A percentile compares a stretch with the other conserved stretches of the same genome.
phyloP scores from a whole-genome alignment of 2,888 invertebrate species.

The Perdita meconis region DNA sequence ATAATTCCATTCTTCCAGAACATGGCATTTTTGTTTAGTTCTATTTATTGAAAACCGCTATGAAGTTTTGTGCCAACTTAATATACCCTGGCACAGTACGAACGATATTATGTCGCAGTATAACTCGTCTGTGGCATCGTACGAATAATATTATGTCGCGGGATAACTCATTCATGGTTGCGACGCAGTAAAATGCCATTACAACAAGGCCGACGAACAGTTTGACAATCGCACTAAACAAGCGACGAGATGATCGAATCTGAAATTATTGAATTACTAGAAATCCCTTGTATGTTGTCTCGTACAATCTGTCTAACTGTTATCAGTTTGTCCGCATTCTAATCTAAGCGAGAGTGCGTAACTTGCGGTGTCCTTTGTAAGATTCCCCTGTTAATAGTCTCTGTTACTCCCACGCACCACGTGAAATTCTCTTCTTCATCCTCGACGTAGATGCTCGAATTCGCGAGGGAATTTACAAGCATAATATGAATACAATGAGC shows the following conservation, averaged over 20 bases:
- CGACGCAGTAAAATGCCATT: no score
- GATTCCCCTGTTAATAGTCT: constrained; percentile 47
- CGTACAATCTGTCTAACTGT: constrained; percentile 31
- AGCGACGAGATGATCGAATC: not conserved
- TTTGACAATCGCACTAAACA: not conserved
- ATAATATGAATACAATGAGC: constrained; percentile 59
- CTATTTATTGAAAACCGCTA: no score
- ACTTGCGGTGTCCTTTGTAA: constrained; percentile 57
- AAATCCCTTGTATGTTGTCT: constrained; percentile 21
- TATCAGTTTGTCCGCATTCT: constrained; percentile 26
- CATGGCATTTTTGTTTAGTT: no score
- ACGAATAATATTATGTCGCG: no score
- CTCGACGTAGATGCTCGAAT: constrained; percentile 7
- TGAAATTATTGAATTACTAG: not conserved
- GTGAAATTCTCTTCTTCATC: constrained; percentile 42
- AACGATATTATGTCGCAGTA: no score
- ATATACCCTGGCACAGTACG: no score
- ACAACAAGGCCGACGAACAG: not conserved
- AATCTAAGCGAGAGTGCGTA: constrained; percentile 29
- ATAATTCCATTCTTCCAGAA: no score
- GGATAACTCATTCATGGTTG: no score
- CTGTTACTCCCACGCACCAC: constrained; percentile 63
- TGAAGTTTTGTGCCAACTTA: no score
- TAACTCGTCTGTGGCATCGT: no score
- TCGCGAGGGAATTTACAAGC: constrained; percentile 27